These are phyloP conservation scores for Macaria notata DNA, from an alignment of 2,888 invertebrate genomes.

Conservation along the genomic window DNA sequence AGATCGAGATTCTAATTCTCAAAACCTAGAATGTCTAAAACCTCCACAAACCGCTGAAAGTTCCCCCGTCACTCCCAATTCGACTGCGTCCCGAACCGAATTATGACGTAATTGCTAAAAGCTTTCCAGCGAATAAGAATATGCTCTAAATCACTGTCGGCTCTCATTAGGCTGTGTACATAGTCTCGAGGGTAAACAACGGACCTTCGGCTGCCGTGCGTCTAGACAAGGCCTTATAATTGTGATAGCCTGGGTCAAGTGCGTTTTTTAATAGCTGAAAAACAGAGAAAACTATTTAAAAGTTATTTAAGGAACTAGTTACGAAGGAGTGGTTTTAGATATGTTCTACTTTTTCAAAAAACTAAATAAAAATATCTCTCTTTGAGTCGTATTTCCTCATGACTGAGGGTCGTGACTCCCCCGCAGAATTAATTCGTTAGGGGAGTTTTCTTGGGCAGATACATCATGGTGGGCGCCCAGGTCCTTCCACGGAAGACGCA, in stretches of 20 bases:
- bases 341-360: no score
- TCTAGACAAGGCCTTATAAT: conserved; percentile 52
- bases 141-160: conserved; percentile 55
- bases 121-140: conserved; percentile 44
- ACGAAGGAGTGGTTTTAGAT: no score
- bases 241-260: conserved; percentile 34
- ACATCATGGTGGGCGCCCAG: no score
- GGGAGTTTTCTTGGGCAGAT: no score
- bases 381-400: no score
- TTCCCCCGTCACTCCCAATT: conserved; percentile 36
- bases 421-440: no score
- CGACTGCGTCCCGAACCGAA: conserved; percentile 40
- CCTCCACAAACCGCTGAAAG: conserved; percentile 14
- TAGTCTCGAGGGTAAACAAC: conserved; percentile 48
- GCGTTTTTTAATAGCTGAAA: neutral
- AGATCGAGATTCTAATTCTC: neutral
- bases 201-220: conserved; percentile 51
- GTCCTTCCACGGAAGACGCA: no score
- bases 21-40: conserved; percentile 2
- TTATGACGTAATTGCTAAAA: conserved; percentile 58
- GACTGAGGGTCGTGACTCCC: no score
- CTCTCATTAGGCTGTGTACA: conserved; percentile 50
- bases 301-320: no score
- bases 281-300: no score
- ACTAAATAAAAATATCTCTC: no score